Evolutionary conservation across 2,888 invertebrate genomes (phyloP).

Genomic region (Apamea crenata): DNA sequence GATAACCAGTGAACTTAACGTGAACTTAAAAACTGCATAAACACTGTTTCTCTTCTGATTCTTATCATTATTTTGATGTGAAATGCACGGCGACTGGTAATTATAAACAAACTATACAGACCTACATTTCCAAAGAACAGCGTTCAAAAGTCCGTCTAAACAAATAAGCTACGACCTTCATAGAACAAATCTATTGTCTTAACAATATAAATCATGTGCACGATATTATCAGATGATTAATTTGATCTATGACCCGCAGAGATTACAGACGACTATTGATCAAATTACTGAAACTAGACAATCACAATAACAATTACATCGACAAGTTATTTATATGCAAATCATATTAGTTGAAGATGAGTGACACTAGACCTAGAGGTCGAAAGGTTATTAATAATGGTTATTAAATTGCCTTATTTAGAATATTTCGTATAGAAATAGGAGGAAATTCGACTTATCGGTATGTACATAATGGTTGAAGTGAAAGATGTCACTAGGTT

Average conservation of each 20-base stretch:
- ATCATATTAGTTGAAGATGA: conserved; percentile 34
- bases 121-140: conserved; percentile 31
- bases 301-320: conserved; percentile 55
- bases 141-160: conserved; percentile 38
- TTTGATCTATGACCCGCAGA: conserved; percentile 68
- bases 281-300: conserved; percentile 58
- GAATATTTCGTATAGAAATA: conserved; percentile 1
- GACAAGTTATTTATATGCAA: conserved; percentile 47
- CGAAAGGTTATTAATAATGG: conserved; percentile 37
- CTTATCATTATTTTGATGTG: background rate
- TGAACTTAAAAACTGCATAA: background rate
- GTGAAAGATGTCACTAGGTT: background rate
- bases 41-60: background rate
- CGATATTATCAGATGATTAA: conserved; percentile 66
- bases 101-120: conserved; percentile 11
- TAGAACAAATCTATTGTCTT: conserved; percentile 66
- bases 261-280: conserved; percentile 55
- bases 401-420: conserved; percentile 33
- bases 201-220: conserved; percentile 62
- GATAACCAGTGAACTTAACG: background rate
- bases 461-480: no score
- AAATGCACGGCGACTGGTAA: background rate
- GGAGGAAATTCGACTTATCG: background rate
- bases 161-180: conserved; percentile 58
- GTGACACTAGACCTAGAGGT: conserved; percentile 27